These are phyloP conservation scores for Himalopsyche kuldschensis DNA, from an alignment of 2,888 invertebrate species.

Conservation along the genomic window DNA sequence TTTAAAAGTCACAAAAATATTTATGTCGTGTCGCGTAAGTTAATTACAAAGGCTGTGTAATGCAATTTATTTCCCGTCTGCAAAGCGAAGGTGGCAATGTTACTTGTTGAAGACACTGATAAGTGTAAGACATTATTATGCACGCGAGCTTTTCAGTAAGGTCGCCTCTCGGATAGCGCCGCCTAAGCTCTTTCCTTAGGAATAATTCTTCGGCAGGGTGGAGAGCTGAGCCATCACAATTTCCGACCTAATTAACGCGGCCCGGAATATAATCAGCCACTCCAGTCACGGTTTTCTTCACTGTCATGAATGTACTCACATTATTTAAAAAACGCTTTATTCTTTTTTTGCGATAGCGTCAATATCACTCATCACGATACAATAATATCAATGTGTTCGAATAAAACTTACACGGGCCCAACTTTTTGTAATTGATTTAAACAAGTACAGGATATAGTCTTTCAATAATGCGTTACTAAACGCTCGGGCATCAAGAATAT, in stretches of 20 bases:
- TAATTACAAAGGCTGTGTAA: background rate
- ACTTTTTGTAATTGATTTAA: too few species aligned
- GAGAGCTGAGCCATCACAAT: background rate
- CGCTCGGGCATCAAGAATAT: too few species aligned
- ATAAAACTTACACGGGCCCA: too few species aligned
- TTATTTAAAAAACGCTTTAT: background rate
- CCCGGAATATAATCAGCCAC: background rate
- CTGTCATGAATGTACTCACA: background rate
- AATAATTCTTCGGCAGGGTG: background rate
- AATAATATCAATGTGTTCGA: too few species aligned
- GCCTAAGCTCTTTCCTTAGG: background rate
- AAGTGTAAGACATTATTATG: background rate
- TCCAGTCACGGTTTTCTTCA: background rate
- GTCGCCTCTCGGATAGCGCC: background rate
- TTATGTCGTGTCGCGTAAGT: background rate
- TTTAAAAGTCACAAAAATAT: too few species aligned
- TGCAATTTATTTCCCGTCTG: background rate
- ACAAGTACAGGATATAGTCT: too few species aligned
- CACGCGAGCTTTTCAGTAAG: background rate
- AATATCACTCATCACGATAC: too few species aligned
- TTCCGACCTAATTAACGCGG: constrained; percentile 2
- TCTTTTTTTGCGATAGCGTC: too few species aligned
- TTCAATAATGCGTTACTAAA: too few species aligned
- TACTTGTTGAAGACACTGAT: background rate
- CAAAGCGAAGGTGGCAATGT: background rate